These are phyloP conservation scores for Pocillopora verrucosa DNA, from an alignment of 64 coral and sea anemone genomes.

Conservation along the genomic window DNA sequence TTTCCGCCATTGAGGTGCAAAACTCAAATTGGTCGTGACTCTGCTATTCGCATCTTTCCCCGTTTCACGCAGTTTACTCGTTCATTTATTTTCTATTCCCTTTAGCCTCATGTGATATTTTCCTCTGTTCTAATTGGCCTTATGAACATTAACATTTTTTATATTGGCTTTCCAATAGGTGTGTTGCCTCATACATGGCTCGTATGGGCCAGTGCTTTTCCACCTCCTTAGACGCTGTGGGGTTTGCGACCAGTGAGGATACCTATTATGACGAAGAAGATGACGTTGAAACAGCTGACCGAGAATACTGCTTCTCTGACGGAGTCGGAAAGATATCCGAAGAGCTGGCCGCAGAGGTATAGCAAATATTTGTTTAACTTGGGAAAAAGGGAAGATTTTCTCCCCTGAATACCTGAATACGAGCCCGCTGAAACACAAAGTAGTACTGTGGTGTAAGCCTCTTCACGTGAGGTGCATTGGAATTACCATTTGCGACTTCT, in stretches of 20 bases:
- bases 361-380: background rate
- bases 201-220: constrained; percentile 99
- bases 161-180: constrained; percentile 24
- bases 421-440: background rate
- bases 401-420: background rate
- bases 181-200: constrained; percentile 87
- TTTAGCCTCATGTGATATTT: no score
- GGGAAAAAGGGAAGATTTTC: no score
- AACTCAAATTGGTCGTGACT: no score
- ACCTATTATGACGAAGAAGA: constrained; percentile 19
- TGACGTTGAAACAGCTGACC: constrained; percentile 65
- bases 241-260: constrained; percentile 68
- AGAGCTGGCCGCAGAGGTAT: constrained; percentile 63
- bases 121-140: no score
- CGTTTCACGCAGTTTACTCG: no score
- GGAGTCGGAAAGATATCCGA: constrained; percentile 88
- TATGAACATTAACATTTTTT: background rate
- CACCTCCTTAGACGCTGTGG: constrained; percentile 82
- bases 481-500: no score
- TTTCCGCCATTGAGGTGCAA: no score
- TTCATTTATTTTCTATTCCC: no score
- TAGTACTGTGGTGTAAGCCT: no score
- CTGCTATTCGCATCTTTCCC: no score
- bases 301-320: constrained; percentile 82
- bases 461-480: no score